These are phyloP conservation scores for Sebastes itinus DNA, from an alignment of 2,797 vertebrate genomes.

Conservation along the genomic window DNA sequence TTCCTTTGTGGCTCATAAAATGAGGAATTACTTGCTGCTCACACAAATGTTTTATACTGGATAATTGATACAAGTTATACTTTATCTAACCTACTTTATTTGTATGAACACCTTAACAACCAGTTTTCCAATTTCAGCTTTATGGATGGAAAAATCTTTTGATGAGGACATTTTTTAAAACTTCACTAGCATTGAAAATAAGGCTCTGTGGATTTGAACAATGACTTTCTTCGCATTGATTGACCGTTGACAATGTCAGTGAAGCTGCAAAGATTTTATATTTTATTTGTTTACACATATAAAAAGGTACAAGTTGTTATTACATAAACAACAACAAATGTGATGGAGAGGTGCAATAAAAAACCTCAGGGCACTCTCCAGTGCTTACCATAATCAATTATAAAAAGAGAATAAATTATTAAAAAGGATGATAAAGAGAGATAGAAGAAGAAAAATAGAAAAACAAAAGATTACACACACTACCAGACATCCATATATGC, in stretches of 20 bases:
- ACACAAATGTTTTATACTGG: neutral
- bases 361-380: too few species aligned
- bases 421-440: too few species aligned
- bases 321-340: too few species aligned
- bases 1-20: too few species aligned
- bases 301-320: too few species aligned
- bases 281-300: too few species aligned
- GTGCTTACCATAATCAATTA: too few species aligned
- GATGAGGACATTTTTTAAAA: neutral
- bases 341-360: too few species aligned
- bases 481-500: too few species aligned
- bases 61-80: neutral
- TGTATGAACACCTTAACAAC: neutral
- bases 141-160: neutral
- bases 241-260: neutral
- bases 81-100: neutral
- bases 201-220: neutral
- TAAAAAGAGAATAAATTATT: too few species aligned
- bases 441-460: too few species aligned
- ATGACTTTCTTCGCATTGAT: neutral
- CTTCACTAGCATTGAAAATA: neutral
- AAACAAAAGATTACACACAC: too few species aligned
- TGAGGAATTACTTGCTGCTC: neutral
- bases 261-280: neutral
- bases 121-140: neutral